These are phyloP conservation scores for Drosophila nigromelanica DNA, from an alignment of 1,140 invertebrate genomes.

Conservation along the genomic window DNA sequence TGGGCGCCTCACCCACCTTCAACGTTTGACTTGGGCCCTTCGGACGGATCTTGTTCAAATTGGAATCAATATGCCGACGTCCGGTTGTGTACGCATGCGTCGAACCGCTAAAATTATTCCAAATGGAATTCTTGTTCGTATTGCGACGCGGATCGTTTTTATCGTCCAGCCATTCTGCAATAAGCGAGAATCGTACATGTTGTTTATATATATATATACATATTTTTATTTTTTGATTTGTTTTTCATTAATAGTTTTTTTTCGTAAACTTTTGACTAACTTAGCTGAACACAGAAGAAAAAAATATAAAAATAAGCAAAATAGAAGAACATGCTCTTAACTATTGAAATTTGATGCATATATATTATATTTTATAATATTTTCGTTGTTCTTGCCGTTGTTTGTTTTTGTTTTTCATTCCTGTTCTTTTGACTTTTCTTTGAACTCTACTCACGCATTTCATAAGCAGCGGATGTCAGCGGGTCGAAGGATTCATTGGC, in stretches of 20 bases:
- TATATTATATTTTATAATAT: conserved; percentile 19
- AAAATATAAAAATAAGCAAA: background rate
- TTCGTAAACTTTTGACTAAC: conserved; percentile 22
- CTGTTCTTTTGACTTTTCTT: conserved; percentile 48
- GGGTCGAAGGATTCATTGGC: conserved; percentile 90
- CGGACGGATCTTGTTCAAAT: conserved; percentile 86
- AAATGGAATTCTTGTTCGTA: conserved; percentile 84
- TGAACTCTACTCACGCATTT: conserved; percentile 71
- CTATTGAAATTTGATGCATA: conserved; percentile 28
- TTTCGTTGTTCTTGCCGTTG: conserved; percentile 42
- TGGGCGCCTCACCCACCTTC: conserved; percentile 86
- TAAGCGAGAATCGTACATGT: conserved; percentile 18
- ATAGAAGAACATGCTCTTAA: conserved; percentile 7
- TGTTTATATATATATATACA: background rate
- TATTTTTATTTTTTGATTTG: conserved; percentile 5
- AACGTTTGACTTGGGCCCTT: conserved; percentile 92
- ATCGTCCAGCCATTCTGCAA: conserved; percentile 82
- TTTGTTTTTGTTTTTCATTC: conserved; percentile 37
- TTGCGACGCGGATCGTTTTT: conserved; percentile 75
- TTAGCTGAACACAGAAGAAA: conserved; percentile 25
- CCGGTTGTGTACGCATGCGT: conserved; percentile 93
- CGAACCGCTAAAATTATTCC: conserved; percentile 87
- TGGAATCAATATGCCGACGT: conserved; percentile 85
- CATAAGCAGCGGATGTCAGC: conserved; percentile 89
- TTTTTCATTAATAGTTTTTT: conserved; percentile 10